A percentile compares a stretch with the other conserved stretches of the same genome.
Evolutionary conservation across 2,113 vertebrate genomes (phyloP).

Genomic region (Echinops telfairi): DNA sequence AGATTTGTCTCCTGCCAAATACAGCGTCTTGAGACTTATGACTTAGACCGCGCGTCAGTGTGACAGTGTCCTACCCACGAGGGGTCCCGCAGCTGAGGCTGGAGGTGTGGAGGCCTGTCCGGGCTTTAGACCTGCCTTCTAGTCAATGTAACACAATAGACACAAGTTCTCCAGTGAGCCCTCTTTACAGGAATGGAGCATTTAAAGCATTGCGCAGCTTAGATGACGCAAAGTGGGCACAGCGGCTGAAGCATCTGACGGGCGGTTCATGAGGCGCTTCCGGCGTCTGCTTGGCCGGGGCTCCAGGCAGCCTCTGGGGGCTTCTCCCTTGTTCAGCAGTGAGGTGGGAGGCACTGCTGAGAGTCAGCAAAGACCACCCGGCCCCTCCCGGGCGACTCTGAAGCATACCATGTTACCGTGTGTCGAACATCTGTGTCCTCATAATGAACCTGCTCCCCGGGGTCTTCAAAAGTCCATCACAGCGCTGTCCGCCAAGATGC

Average conservation of each 20-base stretch:
- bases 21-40: background rate
- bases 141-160: no score
- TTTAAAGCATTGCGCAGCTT: background rate
- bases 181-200: background rate
- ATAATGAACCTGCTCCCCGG: no score
- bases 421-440: background rate
- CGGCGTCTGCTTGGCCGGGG: background rate
- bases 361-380: background rate
- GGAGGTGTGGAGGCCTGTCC: background rate
- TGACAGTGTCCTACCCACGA: background rate
- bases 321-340: background rate
- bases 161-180: no score
- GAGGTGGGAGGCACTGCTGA: background rate
- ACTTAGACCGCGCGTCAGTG: background rate
- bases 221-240: background rate
- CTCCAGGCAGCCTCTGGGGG: background rate
- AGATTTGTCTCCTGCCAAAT: background rate
- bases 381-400: fast-evolving
- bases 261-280: background rate
- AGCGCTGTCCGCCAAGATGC: background rate
- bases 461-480: background rate
- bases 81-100: no score
- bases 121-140: background rate
- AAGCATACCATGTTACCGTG: background rate
- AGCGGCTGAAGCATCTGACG: background rate